These are phyloP conservation scores for Eulemur rubriventer DNA, from an alignment of 2,797 vertebrate species.

Conservation along the genomic window DNA sequence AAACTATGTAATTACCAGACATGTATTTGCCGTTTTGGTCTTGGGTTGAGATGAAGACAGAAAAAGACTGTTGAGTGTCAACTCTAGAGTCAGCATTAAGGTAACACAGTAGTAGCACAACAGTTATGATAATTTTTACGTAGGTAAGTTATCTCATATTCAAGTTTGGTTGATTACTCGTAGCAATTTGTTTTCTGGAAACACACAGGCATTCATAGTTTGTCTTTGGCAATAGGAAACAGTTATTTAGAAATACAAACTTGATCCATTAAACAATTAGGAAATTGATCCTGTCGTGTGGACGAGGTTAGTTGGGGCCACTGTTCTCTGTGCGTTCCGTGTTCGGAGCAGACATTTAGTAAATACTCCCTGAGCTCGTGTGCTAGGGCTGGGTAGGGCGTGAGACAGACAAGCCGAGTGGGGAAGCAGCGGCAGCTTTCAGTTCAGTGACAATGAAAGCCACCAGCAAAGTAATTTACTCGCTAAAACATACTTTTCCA, in stretches of 20 bases:
- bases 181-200: background rate
- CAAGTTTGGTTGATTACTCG: background rate
- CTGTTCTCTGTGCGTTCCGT: background rate
- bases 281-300: background rate
- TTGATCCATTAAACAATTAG: background rate
- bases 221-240: background rate
- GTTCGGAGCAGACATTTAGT: background rate
- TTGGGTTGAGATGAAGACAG: background rate
- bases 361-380: background rate
- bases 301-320: background rate
- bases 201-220: background rate
- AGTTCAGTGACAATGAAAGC: background rate
- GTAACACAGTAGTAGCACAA: background rate
- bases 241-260: background rate
- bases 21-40: slow-evolving; percentile 24
- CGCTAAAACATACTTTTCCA: background rate
- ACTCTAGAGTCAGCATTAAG: background rate
- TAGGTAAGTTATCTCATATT: background rate
- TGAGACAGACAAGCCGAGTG: background rate
- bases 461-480: background rate
- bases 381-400: background rate
- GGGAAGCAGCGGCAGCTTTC: background rate
- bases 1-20: background rate
- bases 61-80: background rate
- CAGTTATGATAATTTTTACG: background rate